phyloP scores from a whole-genome alignment of 2,113 vertebrate genomes.

The Anolis carolinensis region DNA sequence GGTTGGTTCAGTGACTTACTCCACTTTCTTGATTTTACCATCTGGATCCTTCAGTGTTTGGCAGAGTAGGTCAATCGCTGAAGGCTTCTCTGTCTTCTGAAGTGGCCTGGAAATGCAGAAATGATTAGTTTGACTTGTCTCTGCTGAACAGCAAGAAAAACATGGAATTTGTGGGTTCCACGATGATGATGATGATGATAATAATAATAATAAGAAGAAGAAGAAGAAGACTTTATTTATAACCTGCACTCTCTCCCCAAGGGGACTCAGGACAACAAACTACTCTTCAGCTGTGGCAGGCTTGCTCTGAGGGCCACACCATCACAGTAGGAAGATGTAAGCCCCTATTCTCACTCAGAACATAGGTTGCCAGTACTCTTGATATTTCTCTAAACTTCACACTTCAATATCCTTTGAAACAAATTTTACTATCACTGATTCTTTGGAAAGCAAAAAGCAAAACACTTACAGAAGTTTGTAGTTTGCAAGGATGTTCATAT shows the following conservation, averaged over 20 bases:
- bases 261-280: background rate
- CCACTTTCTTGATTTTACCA: constrained; percentile 17
- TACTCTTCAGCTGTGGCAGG: too few species aligned
- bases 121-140: background rate
- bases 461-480: background rate
- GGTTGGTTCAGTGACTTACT: constrained; percentile 1
- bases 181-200: too few species aligned
- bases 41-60: constrained; percentile 13
- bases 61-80: constrained; percentile 4
- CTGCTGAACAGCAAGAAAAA: background rate
- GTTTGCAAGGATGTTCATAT: background rate
- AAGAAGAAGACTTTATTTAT: too few species aligned
- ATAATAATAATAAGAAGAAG: too few species aligned
- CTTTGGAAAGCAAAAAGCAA: background rate
- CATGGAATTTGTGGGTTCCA: background rate
- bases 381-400: background rate
- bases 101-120: background rate
- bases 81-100: background rate
- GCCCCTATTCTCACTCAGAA: too few species aligned
- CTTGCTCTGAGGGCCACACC: too few species aligned
- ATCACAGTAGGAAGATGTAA: too few species aligned
- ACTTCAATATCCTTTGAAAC: background rate
- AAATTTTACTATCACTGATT: background rate
- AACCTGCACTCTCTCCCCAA: too few species aligned
- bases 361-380: too few species aligned